Base-by-base conservation (phyloP, 2,888 invertebrate genomes). In the Cosmorhoe ocellata region DNA sequence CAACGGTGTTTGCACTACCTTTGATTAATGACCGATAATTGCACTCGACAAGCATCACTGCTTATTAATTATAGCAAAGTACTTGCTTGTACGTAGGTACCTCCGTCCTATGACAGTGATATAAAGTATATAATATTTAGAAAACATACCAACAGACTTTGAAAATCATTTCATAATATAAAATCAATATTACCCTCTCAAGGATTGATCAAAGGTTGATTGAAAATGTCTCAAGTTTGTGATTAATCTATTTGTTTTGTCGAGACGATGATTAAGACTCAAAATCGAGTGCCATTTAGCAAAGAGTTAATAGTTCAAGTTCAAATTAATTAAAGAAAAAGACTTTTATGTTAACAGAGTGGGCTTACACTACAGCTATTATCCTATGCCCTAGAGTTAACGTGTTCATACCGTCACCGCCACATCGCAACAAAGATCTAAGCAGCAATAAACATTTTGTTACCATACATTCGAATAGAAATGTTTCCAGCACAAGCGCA, bases 21-120 rank as follows among this genome's bases (percentile, higher is more conserved):
- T 67, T 71, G 67, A 77, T 71, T 71, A 72, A 75, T 71, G 62
- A 63, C 59, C 61, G 64, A 67, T 74, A 73, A 74, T 74, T 72
- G 66, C 55, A 44, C 52, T 10, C 55, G 62, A 76, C 69, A 71
- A 50, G 65, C 63, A 13, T 24, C 50, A 57, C 56, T 67, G 24
- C 3, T 7, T 7, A 24, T 24, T 24, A 24, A 24, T 24, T 24
- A 24, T 18, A 4, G 18, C 18, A 2, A 18, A 18, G 18, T 18
- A 18, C 18, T 18, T 18, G 18, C 4, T 18, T 18, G n/a, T n/a
- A n/a, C n/a, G n/a, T n/a, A n/a, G n/a, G n/a, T n/a, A n/a, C n/a
- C n/a, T n/a, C n/a, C n/a, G n/a, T n/a, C n/a, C n/a, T n/a, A n/a
- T n/a, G n/a, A n/a, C 18, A 18, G 18, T 18, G 18, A 18, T 3